Evolutionary conservation across 1,140 invertebrate genomes (phyloP), one percentile per base, ranked within the genome.

Genomic region (Papilio polytes): DNA sequence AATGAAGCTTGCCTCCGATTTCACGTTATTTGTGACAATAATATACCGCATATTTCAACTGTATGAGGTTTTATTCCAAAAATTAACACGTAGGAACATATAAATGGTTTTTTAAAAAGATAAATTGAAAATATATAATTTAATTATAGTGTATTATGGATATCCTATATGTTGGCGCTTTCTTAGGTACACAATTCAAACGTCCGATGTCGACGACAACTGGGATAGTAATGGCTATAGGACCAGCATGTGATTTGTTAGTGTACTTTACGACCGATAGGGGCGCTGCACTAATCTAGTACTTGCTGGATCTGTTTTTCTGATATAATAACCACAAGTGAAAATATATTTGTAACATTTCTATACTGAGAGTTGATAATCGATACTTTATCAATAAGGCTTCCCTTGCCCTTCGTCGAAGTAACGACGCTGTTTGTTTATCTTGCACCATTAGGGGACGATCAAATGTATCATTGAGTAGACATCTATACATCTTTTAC

Each of bases 281-380:
- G 36, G 36, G 36, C 36, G 36, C 36, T 41, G 36, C 6, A 36
- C 3, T 8, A 8, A 41, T 41, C 36, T 41, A 41, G 8, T 41
- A 41, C 3, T 41, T 41, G 36, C 36, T 41, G 36, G 7, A 8
- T 8, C 36, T 41, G 6, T 6, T 41, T 41, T 6, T 41, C n/a
- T 20, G 15, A 18, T 20, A 18, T 1, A 56, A 56, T 56, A 56
- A 13, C n/a, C 51, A 6, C 22, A 63, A 26, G 22, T 63, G 10
- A 63, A 63, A 63, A 63, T 63, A 26, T 31, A 63, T 31, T 63
- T 63, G 2, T 63, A 63, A 63, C 9, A 63, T 63, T 63, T 63
- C 9, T 63, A 13, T 26, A 9, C n/a, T 20, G n/a, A 63, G 59
- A 63, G 13, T 59, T 59, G n/a, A 26, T 63, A n/a, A 63, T 63